Base-by-base conservation (phyloP, 2,888 invertebrate species). In the Plemyria rubiginata region DNA sequence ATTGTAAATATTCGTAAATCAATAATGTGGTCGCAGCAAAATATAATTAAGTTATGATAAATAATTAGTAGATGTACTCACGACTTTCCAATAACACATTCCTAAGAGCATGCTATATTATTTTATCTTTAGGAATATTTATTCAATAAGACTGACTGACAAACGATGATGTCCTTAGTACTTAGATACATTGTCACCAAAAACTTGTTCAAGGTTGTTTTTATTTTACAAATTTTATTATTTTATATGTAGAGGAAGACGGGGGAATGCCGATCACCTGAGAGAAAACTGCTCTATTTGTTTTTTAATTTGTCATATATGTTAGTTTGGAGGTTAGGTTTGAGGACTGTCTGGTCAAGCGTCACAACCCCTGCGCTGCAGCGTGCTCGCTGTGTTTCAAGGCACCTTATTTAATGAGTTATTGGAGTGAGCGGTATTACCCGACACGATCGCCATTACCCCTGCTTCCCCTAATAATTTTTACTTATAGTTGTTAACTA, bases 111-210 rank as follows among this genome's bases (percentile, higher is more conserved):
- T 72, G 73, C 72, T 79, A 78, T 76, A 70, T 78, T 78, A 75
- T 68, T 72, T 62, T 60, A 49, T 43, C 13, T 62, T 51, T 77
- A 67, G 72, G 67, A 74, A 77, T 79, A 80, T 80, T 80, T 81
- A 80, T 81, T 80, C 66, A 78, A 81, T 81, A 85, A 85, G 85
- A 85, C 85, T 85, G 85, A 85, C 82, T 76, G 81, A 80, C 81
- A 73, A 80, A 84, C 82, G 74, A 76, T 77, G 76, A 75, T 53
- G 77, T 80, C 70, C 71, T 71, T 71, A 72, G 71, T 74, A 73
- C 78, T 69, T 80, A 77, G 79, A 69, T 80, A 77, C 74, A 62
- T 71, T 69, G 43, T 67, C 78, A 80, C 72, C 78, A 69, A 72
- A 74, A 68, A 68, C 68, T 76, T 77, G 75, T 75, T 68, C 36